phyloP scores from a whole-genome alignment of 2,797 vertebrate species.

The Trematomus bernacchii region DNA sequence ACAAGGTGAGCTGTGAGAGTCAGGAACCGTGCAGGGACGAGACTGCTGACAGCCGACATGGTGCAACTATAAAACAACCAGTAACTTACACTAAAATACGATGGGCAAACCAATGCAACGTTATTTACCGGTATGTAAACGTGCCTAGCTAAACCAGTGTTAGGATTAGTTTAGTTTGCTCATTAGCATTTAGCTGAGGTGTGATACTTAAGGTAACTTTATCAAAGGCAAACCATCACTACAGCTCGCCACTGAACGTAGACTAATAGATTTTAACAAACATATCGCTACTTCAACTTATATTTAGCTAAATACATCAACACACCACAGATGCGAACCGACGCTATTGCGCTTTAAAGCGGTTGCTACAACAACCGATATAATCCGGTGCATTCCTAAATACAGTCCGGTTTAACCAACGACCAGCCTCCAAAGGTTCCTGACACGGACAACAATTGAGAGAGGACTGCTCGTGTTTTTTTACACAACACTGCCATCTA shows the following conservation, averaged over 20 bases:
- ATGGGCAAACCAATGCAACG: rapidly evolving
- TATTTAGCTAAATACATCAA: no score
- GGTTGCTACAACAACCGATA: conserved; percentile 74
- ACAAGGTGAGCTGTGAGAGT: conserved; percentile 90
- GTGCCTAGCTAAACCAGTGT: not conserved
- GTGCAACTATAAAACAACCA: not conserved
- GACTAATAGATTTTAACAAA: rapidly evolving
- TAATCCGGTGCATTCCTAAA: conserved; percentile 14
- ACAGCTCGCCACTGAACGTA: not conserved
- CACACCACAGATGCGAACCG: not conserved
- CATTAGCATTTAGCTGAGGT: conserved; percentile 6
- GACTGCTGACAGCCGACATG: conserved; percentile 86
- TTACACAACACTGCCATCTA: conserved; percentile 42
- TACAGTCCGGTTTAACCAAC: not conserved
- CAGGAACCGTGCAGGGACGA: conserved; percentile 91
- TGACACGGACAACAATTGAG: conserved; percentile 34
- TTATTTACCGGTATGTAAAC: not conserved
- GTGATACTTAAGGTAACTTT: not conserved
- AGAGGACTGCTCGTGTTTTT: not conserved
- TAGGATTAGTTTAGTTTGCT: not conserved
- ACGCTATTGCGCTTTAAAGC: not conserved
- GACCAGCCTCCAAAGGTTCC: conserved; percentile 47
- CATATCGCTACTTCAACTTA: rapidly evolving
- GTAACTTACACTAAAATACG: not conserved
- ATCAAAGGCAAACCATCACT: not conserved